Conservation (phyloP, 2,113 vertebrate genomes). For the Sander vitreus region DNA sequence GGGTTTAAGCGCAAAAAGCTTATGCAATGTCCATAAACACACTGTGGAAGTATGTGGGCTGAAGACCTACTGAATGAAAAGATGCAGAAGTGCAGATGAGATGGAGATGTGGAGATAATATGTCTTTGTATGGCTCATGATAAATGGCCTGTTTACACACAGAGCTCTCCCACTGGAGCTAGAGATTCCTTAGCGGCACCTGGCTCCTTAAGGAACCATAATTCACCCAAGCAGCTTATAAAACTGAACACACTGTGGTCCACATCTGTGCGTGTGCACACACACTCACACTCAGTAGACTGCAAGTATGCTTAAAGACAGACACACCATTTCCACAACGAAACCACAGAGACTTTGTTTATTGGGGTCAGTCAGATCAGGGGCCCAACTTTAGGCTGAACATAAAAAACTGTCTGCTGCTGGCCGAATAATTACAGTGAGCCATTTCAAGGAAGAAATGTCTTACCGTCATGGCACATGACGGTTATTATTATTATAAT, state of each 20-base stretch:
- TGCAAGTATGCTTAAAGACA: conserved; percentile 16
- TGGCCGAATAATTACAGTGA: conserved; percentile 9
- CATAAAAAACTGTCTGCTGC: background rate
- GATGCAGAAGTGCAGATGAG: conserved; percentile 5
- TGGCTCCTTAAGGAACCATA: conserved; percentile 56
- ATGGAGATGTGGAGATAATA: conserved; percentile 13
- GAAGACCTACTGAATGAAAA: conserved; percentile 56
- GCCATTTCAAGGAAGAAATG: conserved; percentile 50
- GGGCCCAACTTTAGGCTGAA: background rate
- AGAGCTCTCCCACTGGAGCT: conserved; percentile 45
- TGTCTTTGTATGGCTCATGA: conserved; percentile 50
- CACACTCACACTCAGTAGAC: background rate
- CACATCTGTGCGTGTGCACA: background rate
- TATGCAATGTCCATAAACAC: conserved; percentile 56
- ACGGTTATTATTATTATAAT: conserved; percentile 19
- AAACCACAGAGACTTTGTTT: conserved; percentile 27
- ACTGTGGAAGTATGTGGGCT: conserved; percentile 46
- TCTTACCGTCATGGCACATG: conserved; percentile 46
- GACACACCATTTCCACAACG: conserved; percentile 5
- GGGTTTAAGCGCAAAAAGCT: conserved; percentile 14
- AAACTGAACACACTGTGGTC: conserved; percentile 34
- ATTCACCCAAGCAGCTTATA: conserved; percentile 45
- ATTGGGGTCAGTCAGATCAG: conserved; percentile 17
- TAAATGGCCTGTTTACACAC: conserved; percentile 66
- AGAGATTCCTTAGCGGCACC: conserved; percentile 58